Conservation (phyloP, 2,113 vertebrate genomes). For the Nerophis ophidion region DNA sequence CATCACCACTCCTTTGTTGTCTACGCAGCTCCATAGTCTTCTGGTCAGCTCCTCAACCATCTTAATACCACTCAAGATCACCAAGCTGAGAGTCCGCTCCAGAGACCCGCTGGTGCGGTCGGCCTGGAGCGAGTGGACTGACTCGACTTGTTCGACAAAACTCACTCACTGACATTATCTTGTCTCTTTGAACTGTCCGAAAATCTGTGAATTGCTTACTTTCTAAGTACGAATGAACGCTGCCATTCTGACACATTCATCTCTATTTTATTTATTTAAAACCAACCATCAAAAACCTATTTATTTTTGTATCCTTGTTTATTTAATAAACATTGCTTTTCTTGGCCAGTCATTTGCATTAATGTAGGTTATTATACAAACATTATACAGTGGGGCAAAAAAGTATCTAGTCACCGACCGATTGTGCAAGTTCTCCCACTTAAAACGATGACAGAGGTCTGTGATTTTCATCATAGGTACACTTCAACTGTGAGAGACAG, state of each 20-base stretch:
- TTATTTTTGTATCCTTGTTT: neutral
- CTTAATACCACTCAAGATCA: conserved; percentile 45
- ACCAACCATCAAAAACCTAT: neutral
- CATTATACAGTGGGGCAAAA: no score
- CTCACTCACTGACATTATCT: conserved; percentile 57
- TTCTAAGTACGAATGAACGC: neutral
- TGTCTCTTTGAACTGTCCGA: conserved; percentile 4
- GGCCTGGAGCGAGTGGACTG: conserved; percentile 69
- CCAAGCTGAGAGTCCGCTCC: conserved; percentile 62
- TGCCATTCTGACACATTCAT: conserved; percentile 11
- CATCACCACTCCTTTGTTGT: neutral
- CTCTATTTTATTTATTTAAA: conserved; percentile 13
- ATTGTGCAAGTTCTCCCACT: no score
- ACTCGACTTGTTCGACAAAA: conserved; percentile 55
- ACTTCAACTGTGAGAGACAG: no score
- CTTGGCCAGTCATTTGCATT: no score
- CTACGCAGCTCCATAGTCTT: conserved; percentile 13
- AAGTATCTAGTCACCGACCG: no score
- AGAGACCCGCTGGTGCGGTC: conserved; percentile 64
- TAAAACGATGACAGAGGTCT: no score
- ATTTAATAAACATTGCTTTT: neutral
- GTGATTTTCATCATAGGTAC: no score
- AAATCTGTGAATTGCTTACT: conserved; percentile 2
- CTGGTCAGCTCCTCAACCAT: conserved; percentile 19
- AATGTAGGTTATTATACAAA: no score